phyloP scores from a whole-genome alignment of 2,797 vertebrate species.

The Sorex maritimensis region DNA sequence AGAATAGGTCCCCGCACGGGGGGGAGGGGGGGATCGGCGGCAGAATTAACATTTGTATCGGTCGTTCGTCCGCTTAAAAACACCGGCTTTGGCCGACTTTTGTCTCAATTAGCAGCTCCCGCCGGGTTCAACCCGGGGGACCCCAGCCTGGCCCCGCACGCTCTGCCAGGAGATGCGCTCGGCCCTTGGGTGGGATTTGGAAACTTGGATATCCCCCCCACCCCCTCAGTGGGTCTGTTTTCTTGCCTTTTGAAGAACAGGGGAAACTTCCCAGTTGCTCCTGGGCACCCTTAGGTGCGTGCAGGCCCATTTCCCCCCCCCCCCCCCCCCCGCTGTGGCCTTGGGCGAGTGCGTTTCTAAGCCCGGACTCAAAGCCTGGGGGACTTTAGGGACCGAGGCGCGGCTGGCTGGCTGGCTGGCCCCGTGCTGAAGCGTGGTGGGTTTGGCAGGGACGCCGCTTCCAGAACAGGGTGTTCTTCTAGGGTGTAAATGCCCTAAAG shows the following conservation, averaged over 20 bases:
- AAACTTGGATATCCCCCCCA: background rate
- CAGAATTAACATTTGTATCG: constrained; percentile 67
- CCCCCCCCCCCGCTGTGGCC: background rate
- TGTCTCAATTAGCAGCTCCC: constrained; percentile 73
- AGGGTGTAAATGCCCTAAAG: background rate
- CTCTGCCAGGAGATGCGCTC: background rate
- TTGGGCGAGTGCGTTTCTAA: background rate
- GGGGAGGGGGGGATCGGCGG: background rate
- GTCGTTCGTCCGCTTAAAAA: constrained; percentile 3
- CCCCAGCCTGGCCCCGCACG: background rate
- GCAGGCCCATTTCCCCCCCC: background rate
- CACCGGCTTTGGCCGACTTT: constrained; percentile 42
- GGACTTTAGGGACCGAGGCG: background rate
- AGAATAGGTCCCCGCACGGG: constrained; percentile 55
- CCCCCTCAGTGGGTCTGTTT: constrained; percentile 13
- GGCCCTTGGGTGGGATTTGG: background rate
- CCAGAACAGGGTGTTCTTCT: background rate
- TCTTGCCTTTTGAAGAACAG: constrained; percentile 54
- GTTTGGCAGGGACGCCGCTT: background rate
- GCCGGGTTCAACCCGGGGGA: background rate
- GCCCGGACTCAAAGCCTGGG: background rate
- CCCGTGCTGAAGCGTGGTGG: background rate
- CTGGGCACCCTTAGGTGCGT: too few species aligned
- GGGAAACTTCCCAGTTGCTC: background rate
- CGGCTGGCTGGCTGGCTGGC: too few species aligned